Evolutionary conservation across 2,888 invertebrate genomes (phyloP).

Genomic region (Dasysyrphus albostriatus): DNA sequence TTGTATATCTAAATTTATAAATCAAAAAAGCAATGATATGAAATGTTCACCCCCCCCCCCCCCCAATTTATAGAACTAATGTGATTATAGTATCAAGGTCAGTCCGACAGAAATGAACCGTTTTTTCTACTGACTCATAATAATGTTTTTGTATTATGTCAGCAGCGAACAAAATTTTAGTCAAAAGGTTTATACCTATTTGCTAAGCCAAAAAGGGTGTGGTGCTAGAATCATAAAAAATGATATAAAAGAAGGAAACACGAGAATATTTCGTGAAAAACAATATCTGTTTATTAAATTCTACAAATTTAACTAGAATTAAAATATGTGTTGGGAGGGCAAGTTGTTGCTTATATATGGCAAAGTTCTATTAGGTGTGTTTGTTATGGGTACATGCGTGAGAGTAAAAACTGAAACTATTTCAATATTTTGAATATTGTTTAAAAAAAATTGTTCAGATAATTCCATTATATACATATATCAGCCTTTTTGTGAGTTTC

Average conservation of each 20-base stretch:
- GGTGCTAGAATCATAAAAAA: slow-evolving; percentile 1
- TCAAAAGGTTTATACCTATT: slow-evolving; percentile 13
- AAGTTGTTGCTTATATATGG: neutral
- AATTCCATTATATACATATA: neutral
- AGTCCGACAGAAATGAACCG: slow-evolving; percentile 2
- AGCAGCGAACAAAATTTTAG: slow-evolving; percentile 1
- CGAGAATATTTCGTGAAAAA: neutral
- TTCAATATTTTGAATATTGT: neutral
- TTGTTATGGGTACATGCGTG: neutral
- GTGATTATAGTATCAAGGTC: slow-evolving; percentile 17
- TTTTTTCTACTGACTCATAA: slow-evolving; percentile 8
- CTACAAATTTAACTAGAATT: neutral
- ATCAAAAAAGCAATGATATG: neutral
- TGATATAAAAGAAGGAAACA: neutral
- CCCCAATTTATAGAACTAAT: neutral
- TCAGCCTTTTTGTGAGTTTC: too few relatives aligned
- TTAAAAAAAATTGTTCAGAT: neutral
- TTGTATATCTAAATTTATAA: neutral
- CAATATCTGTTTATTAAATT: neutral
- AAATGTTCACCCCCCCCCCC: slow-evolving; percentile 15
- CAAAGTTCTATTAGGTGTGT: neutral
- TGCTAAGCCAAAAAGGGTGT: slow-evolving; percentile 2
- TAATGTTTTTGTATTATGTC: slow-evolving; percentile 12
- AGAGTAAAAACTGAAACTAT: neutral
- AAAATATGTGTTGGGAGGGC: neutral